Conservation (phyloP, 2,113 vertebrate species). For the Saccopteryx bilineata region DNA sequence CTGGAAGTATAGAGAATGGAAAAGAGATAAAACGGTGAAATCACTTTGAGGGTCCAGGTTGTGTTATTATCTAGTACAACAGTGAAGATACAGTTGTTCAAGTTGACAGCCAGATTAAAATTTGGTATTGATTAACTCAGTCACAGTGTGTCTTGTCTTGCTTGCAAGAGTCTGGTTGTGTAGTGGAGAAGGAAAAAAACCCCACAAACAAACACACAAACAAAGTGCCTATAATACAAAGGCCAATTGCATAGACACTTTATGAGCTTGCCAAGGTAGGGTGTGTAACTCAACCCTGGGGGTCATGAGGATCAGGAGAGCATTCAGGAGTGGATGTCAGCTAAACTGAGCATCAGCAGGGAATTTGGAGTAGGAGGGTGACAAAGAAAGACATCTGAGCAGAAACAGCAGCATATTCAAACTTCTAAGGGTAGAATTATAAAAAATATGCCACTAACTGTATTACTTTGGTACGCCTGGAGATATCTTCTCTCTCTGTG, state of each 20-base stretch:
- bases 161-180: neutral
- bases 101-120: neutral
- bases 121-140: conserved; percentile 29
- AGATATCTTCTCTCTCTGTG: neutral
- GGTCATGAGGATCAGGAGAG: neutral
- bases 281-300: neutral
- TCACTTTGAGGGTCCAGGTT: conserved; percentile 18
- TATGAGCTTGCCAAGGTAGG: neutral
- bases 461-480: neutral
- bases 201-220: neutral
- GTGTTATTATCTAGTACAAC: neutral
- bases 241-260: neutral
- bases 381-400: neutral
- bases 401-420: neutral
- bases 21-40: conserved; percentile 36
- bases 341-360: neutral
- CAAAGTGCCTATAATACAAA: neutral
- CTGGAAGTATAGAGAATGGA: neutral
- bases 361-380: neutral
- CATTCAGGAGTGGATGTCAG: neutral
- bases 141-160: neutral
- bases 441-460: neutral
- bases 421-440: neutral
- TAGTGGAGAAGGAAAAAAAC: conserved; percentile 1
- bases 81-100: neutral